A percentile compares a stretch with the other conserved stretches of the same genome.
phyloP scores from a whole-genome alignment of 2,797 vertebrate genomes.

The Hylomyscus alleni region DNA sequence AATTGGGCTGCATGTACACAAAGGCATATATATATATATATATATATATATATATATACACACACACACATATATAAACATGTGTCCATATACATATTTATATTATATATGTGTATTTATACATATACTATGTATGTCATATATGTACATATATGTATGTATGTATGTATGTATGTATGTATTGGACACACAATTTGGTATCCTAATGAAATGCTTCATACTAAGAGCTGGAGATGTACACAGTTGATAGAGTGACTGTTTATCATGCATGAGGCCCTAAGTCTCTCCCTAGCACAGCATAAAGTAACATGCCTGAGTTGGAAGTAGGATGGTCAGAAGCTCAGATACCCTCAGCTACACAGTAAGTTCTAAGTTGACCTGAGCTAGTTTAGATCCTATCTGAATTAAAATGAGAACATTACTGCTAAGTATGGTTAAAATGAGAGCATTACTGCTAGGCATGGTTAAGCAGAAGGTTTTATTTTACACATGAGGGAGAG shows the following conservation, averaged over 20 bases:
- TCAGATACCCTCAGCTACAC: neutral
- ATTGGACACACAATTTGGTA: neutral
- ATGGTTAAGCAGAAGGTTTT: neutral
- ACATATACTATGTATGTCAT: no score
- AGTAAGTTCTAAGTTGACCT: neutral
- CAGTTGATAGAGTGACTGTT: neutral
- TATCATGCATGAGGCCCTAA: neutral
- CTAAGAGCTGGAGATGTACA: neutral
- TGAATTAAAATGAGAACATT: neutral
- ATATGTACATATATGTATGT: neutral
- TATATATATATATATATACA: no score
- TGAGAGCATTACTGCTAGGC: neutral
- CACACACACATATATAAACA: no score
- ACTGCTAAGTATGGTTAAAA: neutral
- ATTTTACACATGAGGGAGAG: neutral
- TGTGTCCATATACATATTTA: no score
- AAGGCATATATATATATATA: neutral
- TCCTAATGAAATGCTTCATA: neutral
- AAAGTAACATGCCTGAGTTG: neutral
- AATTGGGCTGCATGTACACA: neutral
- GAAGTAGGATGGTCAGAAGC: neutral
- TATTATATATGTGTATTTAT: no score
- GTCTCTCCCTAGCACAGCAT: neutral
- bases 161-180: no score
- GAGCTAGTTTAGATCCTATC: neutral